Evolutionary conservation across 1,140 invertebrate genomes (phyloP).

Genomic region (Ruditapes philippinarum): DNA sequence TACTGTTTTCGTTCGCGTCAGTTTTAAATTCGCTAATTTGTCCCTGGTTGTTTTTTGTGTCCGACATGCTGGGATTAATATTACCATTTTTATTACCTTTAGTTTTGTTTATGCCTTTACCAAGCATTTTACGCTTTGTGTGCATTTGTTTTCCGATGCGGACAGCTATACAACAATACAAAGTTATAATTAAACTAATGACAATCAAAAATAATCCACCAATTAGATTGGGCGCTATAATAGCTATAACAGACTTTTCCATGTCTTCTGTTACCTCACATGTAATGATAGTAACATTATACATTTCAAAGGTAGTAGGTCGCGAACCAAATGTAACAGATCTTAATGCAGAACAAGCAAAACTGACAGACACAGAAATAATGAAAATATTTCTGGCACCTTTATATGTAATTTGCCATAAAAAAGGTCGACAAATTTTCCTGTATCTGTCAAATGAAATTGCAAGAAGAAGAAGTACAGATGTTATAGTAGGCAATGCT

Average conservation of each 20-base stretch:
- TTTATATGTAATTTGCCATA: constrained; percentile 9
- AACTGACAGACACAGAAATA: neutral
- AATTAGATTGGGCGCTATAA: neutral
- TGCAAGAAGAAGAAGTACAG: neutral
- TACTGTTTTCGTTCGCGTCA: no score
- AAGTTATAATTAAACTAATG: constrained; percentile 2
- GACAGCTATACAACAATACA: neutral
- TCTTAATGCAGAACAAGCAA: neutral
- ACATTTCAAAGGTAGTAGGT: neutral
- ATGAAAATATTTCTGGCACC: neutral
- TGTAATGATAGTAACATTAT: constrained; percentile 9
- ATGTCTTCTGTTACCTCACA: constrained; percentile 31
- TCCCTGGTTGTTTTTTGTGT: no score
- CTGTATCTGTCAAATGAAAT: constrained; percentile 35
- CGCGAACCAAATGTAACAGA: neutral
- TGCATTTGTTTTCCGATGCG: neutral
- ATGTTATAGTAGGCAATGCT: neutral
- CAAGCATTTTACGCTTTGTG: neutral
- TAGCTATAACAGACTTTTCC: neutral
- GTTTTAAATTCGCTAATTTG: no score
- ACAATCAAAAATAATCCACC: no score
- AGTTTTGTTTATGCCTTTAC: no score
- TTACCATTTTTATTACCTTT: no score
- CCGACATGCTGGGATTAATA: no score
- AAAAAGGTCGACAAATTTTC: constrained; percentile 31